Evolutionary conservation across 2,888 invertebrate species (phyloP), one percentile per base, ranked within the genome.

Genomic region (Theristus sp.): DNA sequence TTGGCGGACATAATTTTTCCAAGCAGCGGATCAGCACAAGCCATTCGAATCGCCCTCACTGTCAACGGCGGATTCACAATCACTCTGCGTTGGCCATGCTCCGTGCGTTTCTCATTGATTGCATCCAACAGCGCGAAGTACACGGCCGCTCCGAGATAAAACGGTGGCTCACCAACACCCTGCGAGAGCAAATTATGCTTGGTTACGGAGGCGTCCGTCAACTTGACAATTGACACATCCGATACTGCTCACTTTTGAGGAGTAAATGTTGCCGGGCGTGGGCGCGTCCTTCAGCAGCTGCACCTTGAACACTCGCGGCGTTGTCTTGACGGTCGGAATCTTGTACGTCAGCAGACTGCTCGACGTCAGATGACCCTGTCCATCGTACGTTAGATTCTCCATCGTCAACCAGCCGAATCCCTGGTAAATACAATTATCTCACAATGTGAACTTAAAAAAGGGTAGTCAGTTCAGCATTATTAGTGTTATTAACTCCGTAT

Each of bases 111-210:
- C 0, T 85, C 82, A 65, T 80, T 78, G 60, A 94, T 83, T 0
- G 91, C 91, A 13, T 74, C 71, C 62, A 84, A 85, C 63, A 90
- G 86, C 0, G 91, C 93, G 71, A 87, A 89, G 75, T 86, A 87
- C 0, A 82, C 83, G 0, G 89, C 84, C 22, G 84, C 81, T 0
- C 90, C 88, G 64, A 93, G 79, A 73, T 93, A 89, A 3, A 94
- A 75, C 0, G 94, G 94, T 0, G 94, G 94, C 74, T 96, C 94
- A 0, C 94, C 94, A 47, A 94, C 84, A 63, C 89, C 94, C 88
- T 89, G 59, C n/a, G n/a, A n/a, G n/a, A n/a, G n/a, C n/a, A n/a
- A n/a, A n/a, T n/a, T n/a, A n/a, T n/a, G n/a, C n/a, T n/a, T n/a
- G n/a, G n/a, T n/a, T n/a, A n/a, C n/a, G n/a, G n/a, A n/a, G n/a